Base-by-base conservation (phyloP, 2,797 vertebrate genomes). In the Syngnathus rostellatus region DNA sequence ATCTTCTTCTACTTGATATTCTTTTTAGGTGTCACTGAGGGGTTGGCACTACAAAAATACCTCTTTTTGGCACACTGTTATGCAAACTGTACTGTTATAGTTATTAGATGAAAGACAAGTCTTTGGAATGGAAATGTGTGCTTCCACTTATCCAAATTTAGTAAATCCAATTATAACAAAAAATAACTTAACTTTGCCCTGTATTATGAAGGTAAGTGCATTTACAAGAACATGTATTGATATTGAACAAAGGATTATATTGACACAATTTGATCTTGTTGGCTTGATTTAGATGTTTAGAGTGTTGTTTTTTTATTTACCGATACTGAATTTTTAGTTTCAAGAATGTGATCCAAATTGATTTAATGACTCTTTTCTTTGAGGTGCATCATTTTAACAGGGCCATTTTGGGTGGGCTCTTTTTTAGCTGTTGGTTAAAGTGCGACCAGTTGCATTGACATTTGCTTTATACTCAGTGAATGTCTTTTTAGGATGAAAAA, bases 81-180 rank as follows among this genome's bases (percentile, higher is more conserved):
- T 2, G 17, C 23, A 7, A 55, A 55, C 4, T 8, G 31, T n/a
- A 51, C 50, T n/a, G 4, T 55, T 31, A 31, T 1, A 6, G 53
- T 31, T 60, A 39, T 39, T 39, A 60, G 58, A 60, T 60, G 37
- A 60, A 60, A 60, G 58, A 40, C 8, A 40, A 60, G 38, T 25
- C 17, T 11, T 60, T 60, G 37, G 37, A 60, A 60, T 60, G 58
- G 16, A 40, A 60, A 60, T 10, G 8, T 17, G 1, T n/a, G 10
- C 38, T 1, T 59, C 31, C 17, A n/a, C 37, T 40, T 19, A 60
- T 60, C 37, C 37, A n/a, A 60, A 39, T 40, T 38, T 60, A 39
- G n/a, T n/a, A 10, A 25, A 14, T 31, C 53, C 21, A 55, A 60
- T 60, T 40, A 2, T 19, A 39, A 39, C 31, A 39, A 58, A 58